Base-by-base conservation (phyloP, 2,113 vertebrate species). In the Arothron firmamentum region DNA sequence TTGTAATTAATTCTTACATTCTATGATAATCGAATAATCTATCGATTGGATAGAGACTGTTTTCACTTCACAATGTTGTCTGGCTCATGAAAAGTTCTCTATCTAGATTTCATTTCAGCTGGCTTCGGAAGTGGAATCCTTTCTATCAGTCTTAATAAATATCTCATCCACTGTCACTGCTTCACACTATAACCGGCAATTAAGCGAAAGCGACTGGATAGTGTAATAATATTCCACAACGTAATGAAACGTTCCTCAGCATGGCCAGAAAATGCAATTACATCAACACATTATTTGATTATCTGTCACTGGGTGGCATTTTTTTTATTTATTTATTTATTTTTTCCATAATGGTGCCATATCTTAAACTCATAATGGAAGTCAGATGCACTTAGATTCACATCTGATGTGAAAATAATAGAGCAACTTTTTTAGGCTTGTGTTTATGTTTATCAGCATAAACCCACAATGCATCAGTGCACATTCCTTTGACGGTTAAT, bases 261-360 rank as follows among this genome's bases (percentile, higher is more conserved):
- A 64, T 42, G 41, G 47, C 55, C n/a, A 34, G 20, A 28, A 78
- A 80, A 78, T 78, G 56, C 67, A 80, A 80, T 80, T 59, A 74
- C 72, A 67, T 80, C 62, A 48, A 10, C 13, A 18, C 51, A 58
- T 65, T 72, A 79, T 81, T 73, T 59, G 52, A 63, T 71, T 69
- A 70, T 38, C 72, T 72, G 67, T 69, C 72, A 72, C 21, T 64
- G 59, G 68, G 47, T 31, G 18, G 9, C 41, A 47, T 23, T 78
- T 72, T 31, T 45, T 52, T 63, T 23, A 23, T 2, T 23, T 23
- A 2, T 23, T 23, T 23, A 2, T 23, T 23, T 23, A 2, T 23
- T 23, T 23, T 23, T 23, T 23, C 3, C 52, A 64, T 38, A 17
- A 52, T 21, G 47, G 31, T 23, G 45, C 17, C n/a, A 14, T 16